Conservation (phyloP, 2,888 invertebrate genomes). For the Caenorhabditis plicata region DNA sequence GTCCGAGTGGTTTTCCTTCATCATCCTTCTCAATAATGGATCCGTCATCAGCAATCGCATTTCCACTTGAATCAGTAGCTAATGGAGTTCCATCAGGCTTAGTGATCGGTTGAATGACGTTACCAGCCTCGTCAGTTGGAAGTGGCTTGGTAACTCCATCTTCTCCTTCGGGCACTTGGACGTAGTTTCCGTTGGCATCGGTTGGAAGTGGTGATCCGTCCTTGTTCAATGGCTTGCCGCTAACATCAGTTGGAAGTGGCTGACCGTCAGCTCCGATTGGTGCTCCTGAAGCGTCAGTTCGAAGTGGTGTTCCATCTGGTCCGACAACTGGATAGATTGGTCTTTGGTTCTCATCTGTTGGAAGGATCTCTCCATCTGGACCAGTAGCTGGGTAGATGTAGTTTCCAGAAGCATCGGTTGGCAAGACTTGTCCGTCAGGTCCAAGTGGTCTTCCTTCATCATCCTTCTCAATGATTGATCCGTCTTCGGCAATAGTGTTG, state of each 20-base stretch:
- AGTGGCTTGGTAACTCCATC: too few species aligned
- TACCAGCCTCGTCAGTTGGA: slow-evolving; percentile 11
- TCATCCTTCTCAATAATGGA: neutral
- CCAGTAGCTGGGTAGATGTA: slow-evolving; percentile 32
- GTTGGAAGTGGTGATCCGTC: slow-evolving; percentile 22
- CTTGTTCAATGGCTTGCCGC: slow-evolving; percentile 25
- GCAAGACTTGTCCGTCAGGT: slow-evolving; percentile 27
- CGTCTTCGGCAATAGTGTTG: slow-evolving; percentile 15
- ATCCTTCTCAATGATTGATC: slow-evolving; percentile 21
- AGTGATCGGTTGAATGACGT: too few species aligned
- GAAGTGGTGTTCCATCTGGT: slow-evolving; percentile 9
- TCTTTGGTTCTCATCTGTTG: slow-evolving; percentile 12
- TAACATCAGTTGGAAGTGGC: slow-evolving; percentile 35
- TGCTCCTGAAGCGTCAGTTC: slow-evolving; percentile 15
- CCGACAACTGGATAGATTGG: slow-evolving; percentile 24
- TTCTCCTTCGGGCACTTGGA: too few species aligned
- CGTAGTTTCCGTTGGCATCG: slow-evolving; percentile 4
- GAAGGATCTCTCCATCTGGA: slow-evolving; percentile 17
- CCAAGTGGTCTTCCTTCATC: slow-evolving; percentile 29
- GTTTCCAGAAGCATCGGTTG: slow-evolving; percentile 30
- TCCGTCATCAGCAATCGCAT: too few species aligned
- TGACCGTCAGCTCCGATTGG: slow-evolving; percentile 9
- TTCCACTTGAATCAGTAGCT: too few species aligned
- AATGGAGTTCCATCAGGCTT: too few species aligned
- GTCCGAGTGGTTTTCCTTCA: slow-evolving; percentile 21